Conservation (phyloP, 2,113 vertebrate species). For the Neofelis nebulosa region DNA sequence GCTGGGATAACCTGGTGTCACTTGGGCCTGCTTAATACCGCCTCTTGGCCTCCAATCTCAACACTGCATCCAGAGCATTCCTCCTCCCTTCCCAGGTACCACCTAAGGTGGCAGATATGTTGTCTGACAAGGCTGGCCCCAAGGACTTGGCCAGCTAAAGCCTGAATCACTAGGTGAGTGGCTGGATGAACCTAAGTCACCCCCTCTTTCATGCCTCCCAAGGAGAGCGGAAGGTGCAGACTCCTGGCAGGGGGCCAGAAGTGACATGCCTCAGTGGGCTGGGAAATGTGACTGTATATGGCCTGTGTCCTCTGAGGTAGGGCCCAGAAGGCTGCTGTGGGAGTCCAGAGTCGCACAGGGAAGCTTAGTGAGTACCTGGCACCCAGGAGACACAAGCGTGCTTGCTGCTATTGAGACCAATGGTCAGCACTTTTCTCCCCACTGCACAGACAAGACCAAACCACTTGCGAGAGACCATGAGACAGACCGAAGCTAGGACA, state of each 20-base stretch:
- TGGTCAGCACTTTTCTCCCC: neutral
- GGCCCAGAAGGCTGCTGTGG: accelerated
- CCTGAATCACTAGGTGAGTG: neutral
- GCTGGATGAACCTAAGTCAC: neutral
- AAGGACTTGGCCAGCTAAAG: neutral
- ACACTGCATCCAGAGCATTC: neutral
- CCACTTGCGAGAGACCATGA: too few species aligned
- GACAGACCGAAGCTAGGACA: neutral
- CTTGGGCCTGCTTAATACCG: neutral
- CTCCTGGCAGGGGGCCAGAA: neutral
- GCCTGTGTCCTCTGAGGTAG: neutral
- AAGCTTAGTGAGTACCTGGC: neutral
- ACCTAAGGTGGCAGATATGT: accelerated
- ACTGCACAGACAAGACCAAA: neutral
- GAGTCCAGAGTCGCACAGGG: neutral
- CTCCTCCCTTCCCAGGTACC: neutral
- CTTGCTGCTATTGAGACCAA: accelerated
- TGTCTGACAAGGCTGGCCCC: neutral
- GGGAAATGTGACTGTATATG: neutral
- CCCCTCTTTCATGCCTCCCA: neutral
- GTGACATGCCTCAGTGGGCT: neutral
- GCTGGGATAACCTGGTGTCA: neutral
- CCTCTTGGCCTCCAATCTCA: neutral
- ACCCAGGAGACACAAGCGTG: accelerated
- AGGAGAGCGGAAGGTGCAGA: neutral